phyloP scores from a whole-genome alignment of 2,113 vertebrate genomes.

The Tringa solitaria region DNA sequence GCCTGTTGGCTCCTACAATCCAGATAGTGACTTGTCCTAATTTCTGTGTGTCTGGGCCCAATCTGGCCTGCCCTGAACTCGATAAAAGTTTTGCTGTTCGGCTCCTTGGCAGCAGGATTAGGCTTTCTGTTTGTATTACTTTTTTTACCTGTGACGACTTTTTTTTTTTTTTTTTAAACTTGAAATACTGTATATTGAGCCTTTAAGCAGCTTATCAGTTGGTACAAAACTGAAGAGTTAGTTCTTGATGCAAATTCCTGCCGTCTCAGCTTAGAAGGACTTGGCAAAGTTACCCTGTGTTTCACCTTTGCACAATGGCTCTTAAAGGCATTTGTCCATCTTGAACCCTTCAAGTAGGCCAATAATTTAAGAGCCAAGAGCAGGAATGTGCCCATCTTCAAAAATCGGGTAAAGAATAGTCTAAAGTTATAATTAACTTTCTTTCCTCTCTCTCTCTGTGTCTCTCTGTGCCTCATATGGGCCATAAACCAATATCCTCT shows the following conservation, averaged over 20 bases:
- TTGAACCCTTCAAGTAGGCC: not conserved
- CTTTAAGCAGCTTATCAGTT: not conserved
- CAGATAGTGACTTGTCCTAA: not conserved
- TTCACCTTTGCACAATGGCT: not conserved
- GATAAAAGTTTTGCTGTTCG: slow-evolving; percentile 10
- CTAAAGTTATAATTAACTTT: not conserved
- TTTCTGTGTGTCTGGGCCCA: not conserved
- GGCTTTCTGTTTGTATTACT: slow-evolving; percentile 28
- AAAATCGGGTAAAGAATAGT: not conserved
- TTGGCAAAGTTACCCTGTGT: not conserved
- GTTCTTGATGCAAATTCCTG: not conserved
- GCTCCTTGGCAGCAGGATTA: slow-evolving; percentile 5
- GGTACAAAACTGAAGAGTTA: not conserved
- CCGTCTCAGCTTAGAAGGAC: not conserved
- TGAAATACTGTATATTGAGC: not conserved
- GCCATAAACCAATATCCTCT: not conserved
- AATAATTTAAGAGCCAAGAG: not conserved
- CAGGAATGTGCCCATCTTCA: not conserved
- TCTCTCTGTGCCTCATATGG: not conserved
- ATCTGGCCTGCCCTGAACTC: not conserved
- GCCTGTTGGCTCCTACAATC: not conserved
- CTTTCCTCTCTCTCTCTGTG: not conserved
- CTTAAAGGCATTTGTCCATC: not conserved
- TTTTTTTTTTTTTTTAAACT: not conserved
- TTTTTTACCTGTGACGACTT: not conserved